Evolutionary conservation across 2,113 vertebrate species (phyloP), one percentile per base, ranked within the genome.

Genomic region (Trematomus loennbergii): DNA sequence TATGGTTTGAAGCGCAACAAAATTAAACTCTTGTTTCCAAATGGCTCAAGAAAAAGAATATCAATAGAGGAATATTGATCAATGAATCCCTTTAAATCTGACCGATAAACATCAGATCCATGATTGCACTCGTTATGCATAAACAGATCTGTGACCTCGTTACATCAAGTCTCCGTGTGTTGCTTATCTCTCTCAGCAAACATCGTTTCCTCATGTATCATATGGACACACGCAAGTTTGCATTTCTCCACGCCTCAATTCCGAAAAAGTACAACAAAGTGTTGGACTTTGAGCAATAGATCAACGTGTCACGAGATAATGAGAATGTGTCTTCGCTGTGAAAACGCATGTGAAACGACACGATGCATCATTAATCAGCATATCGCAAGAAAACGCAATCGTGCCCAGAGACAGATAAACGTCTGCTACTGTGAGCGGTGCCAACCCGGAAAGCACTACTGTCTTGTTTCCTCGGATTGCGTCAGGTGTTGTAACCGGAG

Each of bases 311-410:
- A 75, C 12, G 55, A 59, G 79, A 85, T 89, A 90, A 90, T 88
- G 89, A 89, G 73, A 75, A 88, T 89, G 79, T 82, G 79, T 84
- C 62, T 50, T 33, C 11, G 77, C 81, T 58, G 76, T 63, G 66
- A n/a, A 83, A 86, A 72, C 57, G 84, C 75, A 91, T 84, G 88
- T 86, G 86, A 87, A 81, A 88, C 48, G 85, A 84, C 87, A 85
- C 40, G 59, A 88, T 90, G 91, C 90, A 90, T 92, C 92, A 89
- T 93, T 93, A 88, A 93, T 93, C 86, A 84, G 86, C 87, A 78
- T 88, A 83, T 88, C 20, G 91, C 90, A 93, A 93, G 91, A 88
- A 87, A 88, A 89, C 3, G 92, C 88, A 93, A 93, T 89, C 78
- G 29, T 62, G 87, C 86, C 80, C n/a, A 54, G 65, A 90, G 90